Evolutionary conservation across 2,888 invertebrate species (phyloP), one percentile per base, ranked within the genome.

Genomic region (Pseudoips prasinana): DNA sequence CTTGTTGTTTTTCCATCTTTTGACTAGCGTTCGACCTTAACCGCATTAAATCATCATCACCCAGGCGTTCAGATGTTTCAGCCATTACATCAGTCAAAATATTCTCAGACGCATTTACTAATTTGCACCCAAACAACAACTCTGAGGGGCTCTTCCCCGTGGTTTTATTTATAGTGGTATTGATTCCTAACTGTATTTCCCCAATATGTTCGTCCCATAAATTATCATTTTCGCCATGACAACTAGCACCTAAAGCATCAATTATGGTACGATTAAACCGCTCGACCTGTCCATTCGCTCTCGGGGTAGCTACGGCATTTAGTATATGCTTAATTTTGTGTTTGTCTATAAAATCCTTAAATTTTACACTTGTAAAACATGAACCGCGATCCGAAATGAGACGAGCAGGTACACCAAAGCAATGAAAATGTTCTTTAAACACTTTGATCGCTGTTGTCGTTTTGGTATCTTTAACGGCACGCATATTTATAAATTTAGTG

Each of bases 71-170:
- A 0, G 17, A 9, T 11, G 19, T 31, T 6, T 41, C 45, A 1
- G 23, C n/a, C 8, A 28, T 35, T 5, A 39, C 7, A 2, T 41
- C 38, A 29, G 25, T 41, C 5, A 46, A 24, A 3, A 49, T 3
- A 11, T 34, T 40, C 25, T 46, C 34, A 0, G 52, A 29, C 1
- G 41, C 33, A 19, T 38, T 48, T 2, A 24, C 38, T 10, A 35
- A 10, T 8, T 29, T 48, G 1, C 28, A 23, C 0, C 53, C 50
- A 10, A 54, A 54, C 2, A 54, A 27, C 1, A 54, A 19, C 23
- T 54, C 53, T 2, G 46, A 33, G 0, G 47, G 46, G 6, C 38
- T 45, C 22, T 45, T 46, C 5, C 42, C 36, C 5, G 47, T 54
- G 0, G 32, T 30, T 1, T 29, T 29, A 18, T 50, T 38, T 4